phyloP scores from a whole-genome alignment of 2,797 vertebrate species.

The Falco concolor region DNA sequence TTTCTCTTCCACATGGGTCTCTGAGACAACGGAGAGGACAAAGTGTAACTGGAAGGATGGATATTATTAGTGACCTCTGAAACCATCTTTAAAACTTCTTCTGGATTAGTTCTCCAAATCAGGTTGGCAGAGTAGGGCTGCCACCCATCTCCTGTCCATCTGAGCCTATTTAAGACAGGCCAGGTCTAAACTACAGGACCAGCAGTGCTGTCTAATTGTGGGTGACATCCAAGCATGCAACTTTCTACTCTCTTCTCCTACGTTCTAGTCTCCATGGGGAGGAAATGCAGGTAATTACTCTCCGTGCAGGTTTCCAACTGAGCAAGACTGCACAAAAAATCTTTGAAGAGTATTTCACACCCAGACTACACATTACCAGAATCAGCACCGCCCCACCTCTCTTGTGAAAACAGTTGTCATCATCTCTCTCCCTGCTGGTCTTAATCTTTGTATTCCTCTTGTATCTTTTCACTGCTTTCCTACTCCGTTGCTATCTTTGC shows the following conservation, averaged over 20 bases:
- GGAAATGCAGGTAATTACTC: neutral
- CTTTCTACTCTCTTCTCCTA: neutral
- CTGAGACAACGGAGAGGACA: neutral
- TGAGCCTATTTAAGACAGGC: neutral
- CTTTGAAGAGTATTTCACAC: neutral
- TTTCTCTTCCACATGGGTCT: neutral
- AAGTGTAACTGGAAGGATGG: neutral
- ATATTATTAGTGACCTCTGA: neutral
- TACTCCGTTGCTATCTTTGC: neutral
- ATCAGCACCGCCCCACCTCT: neutral
- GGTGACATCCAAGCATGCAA: neutral
- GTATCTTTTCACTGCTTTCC: neutral
- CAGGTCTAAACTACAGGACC: neutral
- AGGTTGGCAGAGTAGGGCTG: neutral
- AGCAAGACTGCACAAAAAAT: neutral
- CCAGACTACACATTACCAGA: neutral
- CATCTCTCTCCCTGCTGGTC: neutral
- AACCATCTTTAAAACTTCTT: neutral
- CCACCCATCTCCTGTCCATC: neutral
- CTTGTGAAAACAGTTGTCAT: neutral
- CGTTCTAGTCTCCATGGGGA: neutral
- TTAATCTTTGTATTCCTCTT: neutral
- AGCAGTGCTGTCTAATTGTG: neutral
- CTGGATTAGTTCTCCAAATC: neutral
- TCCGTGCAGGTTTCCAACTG: neutral